Base-by-base conservation (phyloP, 2,888 invertebrate genomes). In the Dasysyrphus albostriatus region DNA sequence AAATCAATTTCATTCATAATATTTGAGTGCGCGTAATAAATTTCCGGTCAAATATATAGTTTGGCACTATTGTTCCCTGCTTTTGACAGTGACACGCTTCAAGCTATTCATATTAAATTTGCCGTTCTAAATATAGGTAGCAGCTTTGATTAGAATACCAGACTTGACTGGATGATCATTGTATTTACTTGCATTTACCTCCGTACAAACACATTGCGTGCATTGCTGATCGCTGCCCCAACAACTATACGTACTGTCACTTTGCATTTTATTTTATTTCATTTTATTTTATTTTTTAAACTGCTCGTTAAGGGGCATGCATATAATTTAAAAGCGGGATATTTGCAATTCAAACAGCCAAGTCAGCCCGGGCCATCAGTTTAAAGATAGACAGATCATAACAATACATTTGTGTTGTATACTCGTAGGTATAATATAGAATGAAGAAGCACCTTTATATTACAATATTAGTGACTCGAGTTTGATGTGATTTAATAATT, bases 141-240 rank as follows among this genome's bases (percentile, higher is more conserved):
- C 56, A 37, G 56, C 72, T 77, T 58, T 77, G 77, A 82, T 82
- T 77, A 65, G 70, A 72, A 29, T 51, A 77, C 77, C 37, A 82
- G 77, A 77, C 82, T 42, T 39, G 63, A 70, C 56, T 58, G 10
- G 44, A 39, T 61, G 6, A 14, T 19, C 37, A 16, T 24, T 24
- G 24, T 3, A 24, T 3, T 3, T 59, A 24, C 24, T 3, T 59
- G 3, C 19, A 9, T 6, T 6, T 24, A 29, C 24, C 51, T 29
- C 24, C 37, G 39, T 47, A 2, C 51, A 24, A 32, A 72, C 76
- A 77, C 32, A 70, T 63, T 82, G 82, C 82, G 82, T 82, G 82
- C 58, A 24, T 24, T 24, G 24, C 24, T 24, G 24, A 67, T 61
- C 14, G n/a, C 32, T 34, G 32, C 14, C 9, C n/a, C 12, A 12